Evolutionary conservation across 92 coral and sea anemone genomes (phyloP).

Genomic region (Desmophyllum pertusum): DNA sequence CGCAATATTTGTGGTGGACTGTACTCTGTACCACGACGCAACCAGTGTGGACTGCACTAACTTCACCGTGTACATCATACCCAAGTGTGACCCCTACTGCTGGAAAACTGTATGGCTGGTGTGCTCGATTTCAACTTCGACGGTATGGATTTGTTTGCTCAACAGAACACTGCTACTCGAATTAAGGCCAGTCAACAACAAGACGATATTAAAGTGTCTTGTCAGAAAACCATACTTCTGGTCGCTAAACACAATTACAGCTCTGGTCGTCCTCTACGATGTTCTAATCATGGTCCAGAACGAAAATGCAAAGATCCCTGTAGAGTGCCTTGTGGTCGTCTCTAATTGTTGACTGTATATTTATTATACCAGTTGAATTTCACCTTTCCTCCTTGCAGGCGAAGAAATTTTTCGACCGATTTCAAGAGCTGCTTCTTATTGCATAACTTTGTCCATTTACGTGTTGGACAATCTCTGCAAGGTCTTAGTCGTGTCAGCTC

Average conservation of each 20-base stretch:
- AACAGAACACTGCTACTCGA: constrained; percentile 21
- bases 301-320: constrained; percentile 3
- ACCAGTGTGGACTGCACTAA: constrained; percentile 68
- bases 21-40: constrained; percentile 61
- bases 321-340: constrained; percentile 48
- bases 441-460: constrained; percentile 51
- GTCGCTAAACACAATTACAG: constrained; percentile 46
- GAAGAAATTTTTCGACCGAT: constrained; percentile 14
- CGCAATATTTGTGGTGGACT: constrained; percentile 62
- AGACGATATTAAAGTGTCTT: constrained; percentile 21
- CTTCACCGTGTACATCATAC: constrained; percentile 52
- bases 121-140: constrained; percentile 53
- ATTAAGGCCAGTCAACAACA: constrained; percentile 49
- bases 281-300: constrained; percentile 45
- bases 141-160: constrained; percentile 33
- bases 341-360: constrained; percentile 47
- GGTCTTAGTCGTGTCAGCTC: constrained; percentile 48
- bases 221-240: constrained; percentile 64
- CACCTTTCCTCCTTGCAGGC: constrained; percentile 55
- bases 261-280: constrained; percentile 54
- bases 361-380: constrained; percentile 64
- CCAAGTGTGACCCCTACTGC: constrained; percentile 61
- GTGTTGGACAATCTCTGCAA: constrained; percentile 73
- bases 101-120: constrained; percentile 71
- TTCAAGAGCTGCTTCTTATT: constrained; percentile 44